phyloP scores from a whole-genome alignment of 2,797 vertebrate genomes.

The Lates japonicus region DNA sequence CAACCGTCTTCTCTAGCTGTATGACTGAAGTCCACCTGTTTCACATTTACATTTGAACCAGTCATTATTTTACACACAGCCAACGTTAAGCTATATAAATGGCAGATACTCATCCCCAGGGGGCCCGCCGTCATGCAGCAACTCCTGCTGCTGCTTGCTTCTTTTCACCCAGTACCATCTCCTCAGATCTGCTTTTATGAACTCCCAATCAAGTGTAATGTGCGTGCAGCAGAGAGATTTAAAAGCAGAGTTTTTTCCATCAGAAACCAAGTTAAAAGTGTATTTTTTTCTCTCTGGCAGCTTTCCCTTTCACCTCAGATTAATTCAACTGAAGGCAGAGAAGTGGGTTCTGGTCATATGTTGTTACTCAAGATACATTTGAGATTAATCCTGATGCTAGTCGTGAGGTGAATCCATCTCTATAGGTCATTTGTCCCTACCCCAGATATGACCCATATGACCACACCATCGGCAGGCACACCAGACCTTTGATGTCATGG shows the following conservation, averaged over 20 bases:
- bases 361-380: background rate
- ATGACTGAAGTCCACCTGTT: background rate
- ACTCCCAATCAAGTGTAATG: constrained; percentile 2
- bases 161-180: background rate
- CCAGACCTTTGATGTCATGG: background rate
- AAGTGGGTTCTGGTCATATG: background rate
- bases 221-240: constrained; percentile 1
- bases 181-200: background rate
- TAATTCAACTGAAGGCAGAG: background rate
- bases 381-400: background rate
- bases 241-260: background rate
- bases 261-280: background rate
- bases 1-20: background rate
- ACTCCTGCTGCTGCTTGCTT: background rate
- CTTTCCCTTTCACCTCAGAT: background rate
- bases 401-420: background rate
- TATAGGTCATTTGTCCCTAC: background rate
- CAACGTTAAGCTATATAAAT: background rate
- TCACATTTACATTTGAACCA: background rate
- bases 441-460: background rate
- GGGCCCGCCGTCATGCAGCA: background rate
- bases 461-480: background rate
- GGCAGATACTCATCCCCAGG: background rate
- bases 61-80: constrained; percentile 7
- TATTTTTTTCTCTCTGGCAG: background rate